phyloP scores from a whole-genome alignment of 2,888 invertebrate genomes.

The Acleris cristana region DNA sequence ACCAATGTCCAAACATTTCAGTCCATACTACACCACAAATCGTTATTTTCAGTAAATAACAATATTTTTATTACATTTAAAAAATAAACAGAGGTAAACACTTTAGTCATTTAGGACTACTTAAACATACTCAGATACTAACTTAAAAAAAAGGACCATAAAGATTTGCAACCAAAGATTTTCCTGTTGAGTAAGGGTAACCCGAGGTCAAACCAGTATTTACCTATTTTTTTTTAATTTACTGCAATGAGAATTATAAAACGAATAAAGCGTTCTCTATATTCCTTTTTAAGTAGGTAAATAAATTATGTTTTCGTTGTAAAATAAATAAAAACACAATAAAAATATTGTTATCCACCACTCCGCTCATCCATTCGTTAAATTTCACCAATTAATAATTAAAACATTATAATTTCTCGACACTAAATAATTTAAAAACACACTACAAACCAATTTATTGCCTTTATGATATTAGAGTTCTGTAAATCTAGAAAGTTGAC shows the following conservation, averaged over 20 bases:
- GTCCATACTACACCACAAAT: slow-evolving; percentile 22
- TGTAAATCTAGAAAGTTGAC: slow-evolving; percentile 5
- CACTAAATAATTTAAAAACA: slow-evolving; percentile 18
- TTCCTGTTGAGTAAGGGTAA: no score
- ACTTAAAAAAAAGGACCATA: no score
- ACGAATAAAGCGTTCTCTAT: no score
- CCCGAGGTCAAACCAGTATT: no score
- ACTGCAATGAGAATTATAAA: no score
- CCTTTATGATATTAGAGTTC: slow-evolving; percentile 13
- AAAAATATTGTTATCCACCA: slow-evolving; percentile 18
- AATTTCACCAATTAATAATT: slow-evolving; percentile 12
- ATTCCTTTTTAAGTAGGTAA: no score
- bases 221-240: no score
- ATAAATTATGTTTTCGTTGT: no score
- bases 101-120: no score
- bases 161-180: no score
- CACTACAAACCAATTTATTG: slow-evolving; percentile 28
- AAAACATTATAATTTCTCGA: slow-evolving; percentile 2
- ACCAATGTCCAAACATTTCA: slow-evolving; percentile 20
- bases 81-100: background rate
- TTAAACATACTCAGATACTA: no score
- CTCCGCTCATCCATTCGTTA: background rate
- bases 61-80: slow-evolving; percentile 15
- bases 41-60: slow-evolving; percentile 7
- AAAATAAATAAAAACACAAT: background rate